phyloP scores from a whole-genome alignment of 2,888 invertebrate species.

The Eristalis tenax region DNA sequence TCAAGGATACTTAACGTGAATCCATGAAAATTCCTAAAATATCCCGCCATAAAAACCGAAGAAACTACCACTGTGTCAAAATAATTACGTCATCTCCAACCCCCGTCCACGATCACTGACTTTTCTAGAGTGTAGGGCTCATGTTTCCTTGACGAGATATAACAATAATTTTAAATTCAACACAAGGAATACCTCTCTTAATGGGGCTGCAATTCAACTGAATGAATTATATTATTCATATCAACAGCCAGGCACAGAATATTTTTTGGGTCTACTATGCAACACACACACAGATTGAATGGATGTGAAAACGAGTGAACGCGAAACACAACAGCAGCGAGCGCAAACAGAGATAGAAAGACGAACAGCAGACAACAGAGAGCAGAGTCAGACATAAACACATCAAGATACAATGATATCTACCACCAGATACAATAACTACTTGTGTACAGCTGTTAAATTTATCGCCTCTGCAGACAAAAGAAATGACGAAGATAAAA shows the following conservation, averaged over 20 bases:
- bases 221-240: slow-evolving; percentile 60
- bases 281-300: not conserved
- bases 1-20: no score
- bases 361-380: no score
- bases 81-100: not conserved
- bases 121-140: not conserved
- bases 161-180: slow-evolving; percentile 52
- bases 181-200: slow-evolving; percentile 32
- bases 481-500: slow-evolving; percentile 68
- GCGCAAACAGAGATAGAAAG: not conserved
- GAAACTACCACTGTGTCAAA: not conserved
- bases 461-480: slow-evolving; percentile 68
- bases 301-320: not conserved
- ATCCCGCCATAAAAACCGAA: not conserved
- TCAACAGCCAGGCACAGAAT: not conserved
- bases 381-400: slow-evolving; percentile 12
- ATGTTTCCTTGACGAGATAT: slow-evolving; percentile 25
- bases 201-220: slow-evolving; percentile 43
- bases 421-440: slow-evolving; percentile 54
- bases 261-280: not conserved
- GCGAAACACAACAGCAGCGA: not conserved
- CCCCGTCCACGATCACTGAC: not conserved
- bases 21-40: not conserved
- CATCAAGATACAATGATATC: slow-evolving; percentile 55
- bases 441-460: slow-evolving; percentile 67